A percentile compares a stretch with the other conserved stretches of the same genome.
Conservation (phyloP, 2,888 invertebrate species). For the Morpho helenor region DNA sequence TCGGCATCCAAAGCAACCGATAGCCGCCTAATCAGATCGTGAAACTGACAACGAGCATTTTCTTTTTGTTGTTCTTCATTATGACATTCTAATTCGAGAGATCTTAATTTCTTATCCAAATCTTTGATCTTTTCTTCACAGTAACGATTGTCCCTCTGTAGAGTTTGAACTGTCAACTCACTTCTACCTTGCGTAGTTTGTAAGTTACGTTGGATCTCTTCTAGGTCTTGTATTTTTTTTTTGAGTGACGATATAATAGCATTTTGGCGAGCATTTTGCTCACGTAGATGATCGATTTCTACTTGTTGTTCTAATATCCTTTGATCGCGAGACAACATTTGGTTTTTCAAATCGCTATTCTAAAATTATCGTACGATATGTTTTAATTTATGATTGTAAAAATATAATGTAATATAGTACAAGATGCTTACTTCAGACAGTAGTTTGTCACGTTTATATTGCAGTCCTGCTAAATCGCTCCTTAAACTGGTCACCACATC, state of each 20-base stretch:
- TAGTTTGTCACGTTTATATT: slow-evolving; percentile 90
- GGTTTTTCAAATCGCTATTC: slow-evolving; percentile 85
- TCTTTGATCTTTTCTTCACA: slow-evolving; percentile 89
- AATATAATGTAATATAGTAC: not conserved
- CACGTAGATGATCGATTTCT: slow-evolving; percentile 88
- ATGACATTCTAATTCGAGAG: slow-evolving; percentile 84
- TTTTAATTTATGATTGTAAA: not conserved
- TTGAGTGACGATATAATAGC: slow-evolving; percentile 89
- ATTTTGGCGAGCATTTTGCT: slow-evolving; percentile 90
- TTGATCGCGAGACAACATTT: slow-evolving; percentile 85
- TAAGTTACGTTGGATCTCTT: slow-evolving; percentile 86
- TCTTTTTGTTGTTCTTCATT: slow-evolving; percentile 88
- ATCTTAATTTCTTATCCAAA: slow-evolving; percentile 85
- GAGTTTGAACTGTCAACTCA: slow-evolving; percentile 85
- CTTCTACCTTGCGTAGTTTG: slow-evolving; percentile 80
- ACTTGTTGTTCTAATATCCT: slow-evolving; percentile 87
- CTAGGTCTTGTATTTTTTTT: slow-evolving; percentile 87
- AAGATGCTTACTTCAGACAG: slow-evolving; percentile 82
- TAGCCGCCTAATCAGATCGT: slow-evolving; percentile 85
- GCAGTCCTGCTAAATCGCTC: slow-evolving; percentile 90
- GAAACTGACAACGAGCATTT: slow-evolving; percentile 81
- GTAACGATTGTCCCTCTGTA: slow-evolving; percentile 85
- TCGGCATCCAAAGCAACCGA: slow-evolving; percentile 86
- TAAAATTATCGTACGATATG: slow-evolving; percentile 44
- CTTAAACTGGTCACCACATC: slow-evolving; percentile 87